Conservation (phyloP, 2,113 vertebrate genomes). For the Ceyx melanurus region DNA sequence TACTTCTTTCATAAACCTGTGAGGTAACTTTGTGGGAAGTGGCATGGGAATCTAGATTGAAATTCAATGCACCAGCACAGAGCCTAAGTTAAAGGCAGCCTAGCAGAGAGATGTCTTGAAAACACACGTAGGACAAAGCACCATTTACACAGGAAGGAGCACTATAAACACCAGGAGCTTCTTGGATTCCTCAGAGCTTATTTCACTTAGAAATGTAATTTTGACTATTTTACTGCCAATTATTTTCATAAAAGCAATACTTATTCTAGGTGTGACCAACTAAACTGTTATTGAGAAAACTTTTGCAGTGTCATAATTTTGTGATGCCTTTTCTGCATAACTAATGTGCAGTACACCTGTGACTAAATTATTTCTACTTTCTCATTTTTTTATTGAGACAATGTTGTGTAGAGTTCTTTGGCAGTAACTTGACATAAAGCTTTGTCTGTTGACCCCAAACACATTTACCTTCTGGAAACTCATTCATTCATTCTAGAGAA, state of each 20-base stretch:
- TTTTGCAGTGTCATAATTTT: not conserved
- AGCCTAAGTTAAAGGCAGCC: not conserved
- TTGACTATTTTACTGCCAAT: not conserved
- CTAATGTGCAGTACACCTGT: not conserved
- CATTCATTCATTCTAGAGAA: conserved; percentile 3
- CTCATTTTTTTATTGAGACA: conserved; percentile 2
- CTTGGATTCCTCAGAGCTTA: not conserved
- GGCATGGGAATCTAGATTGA: not conserved
- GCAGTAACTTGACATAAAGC: not conserved
- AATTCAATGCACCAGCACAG: not conserved
- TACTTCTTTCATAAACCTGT: not conserved
- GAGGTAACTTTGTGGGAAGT: not conserved
- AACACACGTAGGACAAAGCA: not conserved
- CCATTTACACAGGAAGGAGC: not conserved
- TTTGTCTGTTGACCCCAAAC: not conserved
- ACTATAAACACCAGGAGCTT: not conserved
- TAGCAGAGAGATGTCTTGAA: not conserved
- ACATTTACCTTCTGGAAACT: not conserved
- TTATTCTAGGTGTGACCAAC: not conserved
- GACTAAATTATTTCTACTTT: not conserved
- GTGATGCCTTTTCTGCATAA: not conserved
- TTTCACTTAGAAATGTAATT: not conserved
- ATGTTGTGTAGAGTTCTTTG: not conserved
- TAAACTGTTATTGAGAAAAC: not conserved
- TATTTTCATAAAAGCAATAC: not conserved